Evolutionary conservation across 2,797 vertebrate genomes (phyloP), one percentile per base, ranked within the genome.

Genomic region (Menidia menidia): DNA sequence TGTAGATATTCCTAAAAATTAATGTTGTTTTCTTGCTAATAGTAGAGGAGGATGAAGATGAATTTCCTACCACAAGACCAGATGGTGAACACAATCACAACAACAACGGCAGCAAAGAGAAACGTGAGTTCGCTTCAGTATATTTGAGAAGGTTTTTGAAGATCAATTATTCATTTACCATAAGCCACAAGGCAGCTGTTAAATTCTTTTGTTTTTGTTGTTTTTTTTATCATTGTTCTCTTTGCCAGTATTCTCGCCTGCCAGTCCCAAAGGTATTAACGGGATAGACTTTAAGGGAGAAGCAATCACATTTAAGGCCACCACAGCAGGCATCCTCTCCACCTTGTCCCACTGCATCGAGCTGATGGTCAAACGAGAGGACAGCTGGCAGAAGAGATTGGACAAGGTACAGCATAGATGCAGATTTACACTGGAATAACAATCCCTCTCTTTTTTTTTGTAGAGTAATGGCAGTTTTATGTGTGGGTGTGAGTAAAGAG

Each of bases 271-370:
- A 95, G 94, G 92, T 68, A 95, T 96, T 72, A 97, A 96, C 77
- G 97, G 97, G 50, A 97, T 99, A 83, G 97, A 99, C 90, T 99
- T 99, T 83, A 99, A 98, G 93, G 97, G 97, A 1, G 97, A 99
- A 91, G 97, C 97, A 61, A 98, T 99, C 92, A 98, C 97, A 68
- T 99, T 99, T 87, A 99, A 98, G 90, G 97, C 97, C 81, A 99
- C 97, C 55, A 99, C 97, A 60, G 97, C 97, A 57, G 97, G 97
- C 54, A 99, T 98, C 78, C 95, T 98, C 64, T 97, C 97, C 51
- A 98, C 97, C 0, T 92, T 99, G 60, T 98, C 97, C 66, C 96
- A 99, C 86, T 98, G 97, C 91, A 97, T 99, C 73, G 97, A 99
- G 55, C 94, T 98, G 73, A 98, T 98, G 96, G 94, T 97, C 63